Evolutionary conservation across 1,140 invertebrate genomes (phyloP), one percentile per base, ranked within the genome.

Genomic region (Euura saliciscinereae): DNA sequence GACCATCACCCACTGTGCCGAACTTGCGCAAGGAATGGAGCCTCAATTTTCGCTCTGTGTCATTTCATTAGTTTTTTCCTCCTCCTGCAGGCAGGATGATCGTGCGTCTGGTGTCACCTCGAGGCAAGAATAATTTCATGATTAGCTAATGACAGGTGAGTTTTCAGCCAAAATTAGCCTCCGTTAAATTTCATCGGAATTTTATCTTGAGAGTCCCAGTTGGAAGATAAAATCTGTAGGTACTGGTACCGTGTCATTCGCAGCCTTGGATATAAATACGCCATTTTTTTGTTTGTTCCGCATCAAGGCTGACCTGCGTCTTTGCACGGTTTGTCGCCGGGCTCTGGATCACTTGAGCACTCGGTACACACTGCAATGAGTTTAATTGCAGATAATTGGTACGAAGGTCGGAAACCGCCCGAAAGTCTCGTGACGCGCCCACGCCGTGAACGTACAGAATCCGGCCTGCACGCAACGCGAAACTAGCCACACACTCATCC

Each of bases 381-480:
- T 84, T 85, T 85, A 85, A 85, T 85, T 85, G 81, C 75, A 66
- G 73, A 76, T 85, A 85, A 85, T 85, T 85, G 84, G 81, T 79
- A 78, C 81, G 83, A 85, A 85, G 83, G 83, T 85, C 83, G 82
- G 77, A 83, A 83, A 76, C 82, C 68, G 79, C 76, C 80, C 79
- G 75, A 80, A 80, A 78, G 51, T 59, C 51, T 59, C 51, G 51
- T 59, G 51, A 59, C 13, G 51, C 51, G 51, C 51, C 51, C 51
- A 59, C 51, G 51, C 51, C 51, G 51, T 8, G 8, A 59, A 59
- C 51, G 13, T 8, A 59, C 8, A 59, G 51, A 59, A 59, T 59
- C 51, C 51, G 51, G 51, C 51, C 51, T 4, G 51, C 51, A 59
- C 51, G 51, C 51, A 59, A 59, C 51, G 10, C 28, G 28, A 28